Evolutionary conservation across 2,797 vertebrate genomes (phyloP), one percentile per base, ranked within the genome.

Genomic region (Dipus sagitta): DNA sequence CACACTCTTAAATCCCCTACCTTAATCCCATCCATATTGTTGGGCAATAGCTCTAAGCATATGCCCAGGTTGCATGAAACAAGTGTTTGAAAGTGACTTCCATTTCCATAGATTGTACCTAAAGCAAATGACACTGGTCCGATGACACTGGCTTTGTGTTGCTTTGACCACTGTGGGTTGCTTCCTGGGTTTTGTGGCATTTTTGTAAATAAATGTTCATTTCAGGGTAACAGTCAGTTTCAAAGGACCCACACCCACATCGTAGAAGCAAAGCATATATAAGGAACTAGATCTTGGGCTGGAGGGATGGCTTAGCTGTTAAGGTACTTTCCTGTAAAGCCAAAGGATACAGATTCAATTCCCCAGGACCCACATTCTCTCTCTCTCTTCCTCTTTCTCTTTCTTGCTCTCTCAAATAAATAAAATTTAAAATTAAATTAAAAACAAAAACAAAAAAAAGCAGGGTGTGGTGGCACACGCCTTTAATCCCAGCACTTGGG

Each of bases 141-240:
- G 23, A 7, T 38, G 15, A 34, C 15, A 15, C 26, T 60, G 54
- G 70, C 68, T 85, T 34, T 68, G 24, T 70, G 21, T 67, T 17
- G 24, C 65, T 15, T 12, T 54, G 68, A 65, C 32, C 24, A 20
- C 23, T 1, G 0, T 32, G 9, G 38, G 12, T 76, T 76, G 28
- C 54, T 86, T 3, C 68, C 92, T 87, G 24, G 30, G 71, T 58
- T 77, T 86, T 52, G 15, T 21, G 34, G 68, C 6, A 8, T 6
- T 21, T 62, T 38, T 24, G 10, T 80, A 78, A 78, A 20, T 68
- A 38, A 72, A 42, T 74, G 42, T 30, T 84, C 34, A 28, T 87
- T 85, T 93, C 79, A 83, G 68, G 47, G 88, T 52, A 80, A 42
- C 26, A 79, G 6, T 72, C 92, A n/a, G 18, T 34, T 87, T 78